Base-by-base conservation (phyloP, 1,140 invertebrate species). In the Sesamia nonagrioides region DNA sequence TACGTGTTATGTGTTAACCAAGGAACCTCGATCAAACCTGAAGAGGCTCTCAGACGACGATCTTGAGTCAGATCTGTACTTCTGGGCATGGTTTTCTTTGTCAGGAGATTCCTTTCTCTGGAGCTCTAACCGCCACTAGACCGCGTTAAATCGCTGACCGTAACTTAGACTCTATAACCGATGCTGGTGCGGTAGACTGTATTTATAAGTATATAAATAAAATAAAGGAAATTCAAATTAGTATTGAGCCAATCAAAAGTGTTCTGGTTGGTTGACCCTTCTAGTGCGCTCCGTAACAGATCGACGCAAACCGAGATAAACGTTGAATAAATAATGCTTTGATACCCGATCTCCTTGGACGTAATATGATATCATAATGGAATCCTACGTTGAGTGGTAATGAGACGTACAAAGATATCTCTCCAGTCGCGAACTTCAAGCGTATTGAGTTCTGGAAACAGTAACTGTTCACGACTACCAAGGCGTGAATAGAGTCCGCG, bases 271-370 rank as follows among this genome's bases (percentile, higher is more conserved):
- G 8, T 42, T 18, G 37, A 42, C 37, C 21, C 15, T 18, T 18
- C 17, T 8, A 40, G 35, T 18, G 60, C 21, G 27, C 27, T 63
- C 17, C 60, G 58, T 61, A n/a, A 40, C 61, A 17, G 37, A 63
- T 63, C 61, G n/a, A 42, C 60, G 1, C 60, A 45, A 66, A 42
- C 61, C 35, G 61, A 42, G 60, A 40, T 63, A 40, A 40, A 2
- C 2, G 35, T 18, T 66, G 17, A 66, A 66, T 63, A 63, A 63
- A 63, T 66, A 42, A 66, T 66, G 17, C 8, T 66, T 37, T 2
- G 61, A 42, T 66, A 42, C 42, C 8, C 7, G 37, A 66, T 2
- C 35, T 9, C 4, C n/a, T 42, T 66, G 61, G 61, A 45, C 17
- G 61, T 63, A 63, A 40, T 42, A 17, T 42, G 37, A 63, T 63